Evolutionary conservation across 2,888 invertebrate species (phyloP).

Genomic region (Ochropacha duplaris): DNA sequence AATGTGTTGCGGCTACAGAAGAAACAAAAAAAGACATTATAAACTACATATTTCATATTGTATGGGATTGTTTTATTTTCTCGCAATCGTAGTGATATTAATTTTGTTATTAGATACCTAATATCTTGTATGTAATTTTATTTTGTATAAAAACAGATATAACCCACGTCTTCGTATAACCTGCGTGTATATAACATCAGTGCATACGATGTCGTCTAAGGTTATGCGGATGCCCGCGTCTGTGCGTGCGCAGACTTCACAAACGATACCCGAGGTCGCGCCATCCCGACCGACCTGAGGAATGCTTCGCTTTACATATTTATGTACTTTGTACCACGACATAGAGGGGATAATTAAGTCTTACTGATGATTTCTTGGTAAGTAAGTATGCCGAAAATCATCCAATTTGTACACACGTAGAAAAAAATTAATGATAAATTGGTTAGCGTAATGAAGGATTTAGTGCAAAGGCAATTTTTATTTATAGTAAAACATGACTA

Average conservation of each 20-base stretch:
- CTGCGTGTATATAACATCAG: constrained; percentile 6
- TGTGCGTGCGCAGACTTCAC: constrained; percentile 64
- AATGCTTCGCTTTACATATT: constrained; percentile 49
- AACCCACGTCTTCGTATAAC: background rate
- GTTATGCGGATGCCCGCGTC: constrained; percentile 71
- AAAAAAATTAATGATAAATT: too few relatives aligned
- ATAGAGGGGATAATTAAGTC: background rate
- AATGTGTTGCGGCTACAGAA: too few relatives aligned
- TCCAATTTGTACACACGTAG: background rate
- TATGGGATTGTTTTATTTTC: background rate
- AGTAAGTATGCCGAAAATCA: background rate
- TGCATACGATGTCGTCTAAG: constrained; percentile 48
- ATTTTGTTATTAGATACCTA: too few relatives aligned
- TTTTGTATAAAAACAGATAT: background rate
- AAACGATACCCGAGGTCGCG: constrained; percentile 66
- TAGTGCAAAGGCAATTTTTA: too few relatives aligned
- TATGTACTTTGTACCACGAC: constrained; percentile 21
- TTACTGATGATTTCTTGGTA: background rate
- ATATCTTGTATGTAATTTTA: background rate
- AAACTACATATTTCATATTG: too few relatives aligned
- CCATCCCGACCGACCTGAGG: constrained; percentile 44
- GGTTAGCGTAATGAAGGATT: too few relatives aligned
- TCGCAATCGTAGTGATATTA: too few relatives aligned
- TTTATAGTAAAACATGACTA: too few relatives aligned
- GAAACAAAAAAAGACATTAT: too few relatives aligned